These are phyloP conservation scores for Noctilio leporinus DNA, from an alignment of 2,113 vertebrate species.

Conservation along the genomic window DNA sequence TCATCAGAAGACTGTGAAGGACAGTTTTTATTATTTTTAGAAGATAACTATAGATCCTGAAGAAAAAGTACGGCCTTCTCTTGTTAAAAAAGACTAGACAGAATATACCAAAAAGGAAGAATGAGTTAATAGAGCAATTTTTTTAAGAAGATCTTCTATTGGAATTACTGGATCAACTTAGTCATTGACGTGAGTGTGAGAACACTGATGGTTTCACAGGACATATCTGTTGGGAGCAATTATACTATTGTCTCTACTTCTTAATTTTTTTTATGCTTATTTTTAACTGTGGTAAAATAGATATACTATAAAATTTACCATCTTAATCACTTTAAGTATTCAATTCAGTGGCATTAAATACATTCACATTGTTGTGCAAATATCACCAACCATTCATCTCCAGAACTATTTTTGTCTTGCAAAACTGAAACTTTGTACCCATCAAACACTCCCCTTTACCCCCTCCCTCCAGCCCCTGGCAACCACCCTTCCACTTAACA, in stretches of 20 bases:
- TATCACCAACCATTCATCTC: background rate
- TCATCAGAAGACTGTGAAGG: constrained; percentile 13
- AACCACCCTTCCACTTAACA: background rate
- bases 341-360: background rate
- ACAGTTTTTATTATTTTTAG: constrained; percentile 9
- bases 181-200: background rate
- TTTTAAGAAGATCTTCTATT: background rate
- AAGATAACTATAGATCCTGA: constrained; percentile 26
- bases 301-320: background rate
- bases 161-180: background rate
- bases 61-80: constrained; percentile 16
- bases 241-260: background rate
- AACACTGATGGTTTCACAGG: background rate
- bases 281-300: background rate
- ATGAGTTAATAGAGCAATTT: background rate
- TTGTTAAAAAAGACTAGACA: constrained; percentile 14
- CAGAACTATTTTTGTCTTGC: background rate
- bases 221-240: background rate
- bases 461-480: background rate
- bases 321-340: background rate
- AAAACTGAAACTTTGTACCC: background rate
- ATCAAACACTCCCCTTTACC: background rate
- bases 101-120: constrained; percentile 14
- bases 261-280: background rate
- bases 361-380: background rate